Evolutionary conservation across 2,113 vertebrate genomes (phyloP), one percentile per base, ranked within the genome.

Genomic region (Nipponia nippon): DNA sequence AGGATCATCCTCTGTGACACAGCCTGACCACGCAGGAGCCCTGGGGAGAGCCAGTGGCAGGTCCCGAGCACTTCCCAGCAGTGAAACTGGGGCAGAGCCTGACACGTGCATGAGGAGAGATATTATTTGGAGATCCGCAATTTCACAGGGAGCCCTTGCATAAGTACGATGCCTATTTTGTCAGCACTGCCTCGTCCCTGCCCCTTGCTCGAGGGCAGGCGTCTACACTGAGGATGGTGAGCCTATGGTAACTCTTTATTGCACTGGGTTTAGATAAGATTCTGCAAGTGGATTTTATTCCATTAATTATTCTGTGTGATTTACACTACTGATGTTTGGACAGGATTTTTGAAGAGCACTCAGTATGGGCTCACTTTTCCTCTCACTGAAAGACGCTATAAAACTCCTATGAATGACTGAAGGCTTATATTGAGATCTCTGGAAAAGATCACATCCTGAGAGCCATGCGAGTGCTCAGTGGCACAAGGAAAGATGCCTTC

Each of bases 21-120:
- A 71, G 21, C 17, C 32, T 53, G 62, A 63, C n/a, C 1, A 0
- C 4, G 7, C 2, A 1, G 14, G 32, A 87, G 30, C 32, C 40
- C 58, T 7, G 5, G 30, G 36, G 26, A 63, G 17, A 78, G 40
- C 55, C 75, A 56, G 70, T 1, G 7, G 34, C 30, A 55, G 9
- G 11, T 36, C 56, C 70, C 12, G 11, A 75, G 49, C 36, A 36
- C 30, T 56, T 71, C 26, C 49, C 47, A 71, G 62, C n/a, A 52
- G 27, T 12, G 49, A 76, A 81, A 46, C 14, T 21, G 49, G 29
- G 40, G 21, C 62, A 89, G 42, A 83, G 26, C 5, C 56, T 22
- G 50, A 79, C 29, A 23, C 2, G 2, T 47, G 46, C 15, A 5
- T 30, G 32, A 72, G 32, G 20, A 67, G 13, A 83, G 11, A 3